These are phyloP conservation scores for Eupithecia tripunctaria DNA, from an alignment of 2,888 invertebrate genomes.

Conservation along the genomic window DNA sequence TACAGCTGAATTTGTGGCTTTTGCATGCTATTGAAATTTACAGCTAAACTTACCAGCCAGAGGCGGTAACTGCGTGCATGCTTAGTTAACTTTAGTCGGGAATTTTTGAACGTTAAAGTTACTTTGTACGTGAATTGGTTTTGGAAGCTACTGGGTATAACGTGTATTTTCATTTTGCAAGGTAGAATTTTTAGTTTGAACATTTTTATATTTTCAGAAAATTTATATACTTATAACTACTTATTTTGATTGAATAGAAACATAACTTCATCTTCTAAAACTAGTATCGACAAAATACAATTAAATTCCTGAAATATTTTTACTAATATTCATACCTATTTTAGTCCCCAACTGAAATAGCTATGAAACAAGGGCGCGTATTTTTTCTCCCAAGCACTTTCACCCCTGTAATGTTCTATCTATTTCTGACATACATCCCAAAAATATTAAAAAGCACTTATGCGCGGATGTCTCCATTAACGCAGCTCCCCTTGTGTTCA, in stretches of 20 bases:
- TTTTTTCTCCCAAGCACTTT: slow-evolving; percentile 57
- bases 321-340: slow-evolving; percentile 11
- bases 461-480: slow-evolving; percentile 80
- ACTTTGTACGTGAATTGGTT: slow-evolving; percentile 38
- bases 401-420: slow-evolving; percentile 64
- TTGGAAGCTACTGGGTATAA: slow-evolving; percentile 14
- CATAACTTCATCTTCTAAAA: not conserved
- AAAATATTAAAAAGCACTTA: slow-evolving; percentile 83
- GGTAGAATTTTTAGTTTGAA: not conserved
- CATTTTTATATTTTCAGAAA: not conserved
- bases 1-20: slow-evolving; percentile 76
- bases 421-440: slow-evolving; percentile 75
- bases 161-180: not conserved
- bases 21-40: slow-evolving; percentile 81
- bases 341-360: slow-evolving; percentile 27
- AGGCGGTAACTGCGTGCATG: slow-evolving; percentile 58
- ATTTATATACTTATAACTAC: no score
- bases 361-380: slow-evolving; percentile 46
- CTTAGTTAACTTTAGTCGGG: slow-evolving; percentile 50
- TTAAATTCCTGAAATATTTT: not conserved
- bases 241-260: not conserved
- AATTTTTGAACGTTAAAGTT: slow-evolving; percentile 49
- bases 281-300: not conserved
- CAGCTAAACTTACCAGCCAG: slow-evolving; percentile 70
- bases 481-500: slow-evolving; percentile 62